A percentile compares a stretch with the other conserved stretches of the same genome.
These are phyloP conservation scores for Ips nitidus DNA, from an alignment of 1,140 invertebrate species.

Conservation along the genomic window DNA sequence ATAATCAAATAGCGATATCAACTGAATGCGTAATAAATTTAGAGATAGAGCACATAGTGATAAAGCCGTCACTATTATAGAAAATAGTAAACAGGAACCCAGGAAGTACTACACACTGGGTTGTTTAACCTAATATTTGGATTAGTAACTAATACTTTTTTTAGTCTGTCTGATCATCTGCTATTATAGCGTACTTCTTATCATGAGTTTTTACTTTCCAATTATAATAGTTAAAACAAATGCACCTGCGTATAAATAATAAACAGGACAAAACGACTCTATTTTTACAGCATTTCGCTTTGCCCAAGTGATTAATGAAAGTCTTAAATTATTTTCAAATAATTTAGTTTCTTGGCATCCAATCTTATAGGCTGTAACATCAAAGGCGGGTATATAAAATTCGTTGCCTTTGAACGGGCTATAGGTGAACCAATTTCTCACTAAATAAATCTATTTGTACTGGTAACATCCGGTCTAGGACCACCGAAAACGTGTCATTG, in stretches of 20 bases:
- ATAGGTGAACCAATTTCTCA: constrained; percentile 18
- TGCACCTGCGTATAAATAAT: background rate
- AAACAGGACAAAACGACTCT: background rate
- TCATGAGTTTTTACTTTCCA: too few species aligned
- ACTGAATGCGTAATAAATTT: too few species aligned
- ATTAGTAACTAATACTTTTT: too few species aligned
- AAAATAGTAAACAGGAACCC: too few species aligned
- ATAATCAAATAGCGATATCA: too few species aligned
- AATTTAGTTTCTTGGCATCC: constrained; percentile 13
- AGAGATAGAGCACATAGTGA: too few species aligned
- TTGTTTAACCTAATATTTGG: too few species aligned
- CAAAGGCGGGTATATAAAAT: constrained; percentile 10
- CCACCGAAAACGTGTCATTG: constrained; percentile 13
- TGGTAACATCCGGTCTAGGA: background rate
- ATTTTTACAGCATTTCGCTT: background rate
- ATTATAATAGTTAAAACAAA: too few species aligned
- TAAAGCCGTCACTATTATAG: too few species aligned
- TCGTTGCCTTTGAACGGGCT: constrained; percentile 6
- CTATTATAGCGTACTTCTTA: too few species aligned
- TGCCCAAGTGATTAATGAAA: background rate
- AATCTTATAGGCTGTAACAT: constrained; percentile 1
- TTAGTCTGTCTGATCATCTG: too few species aligned
- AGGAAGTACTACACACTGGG: too few species aligned
- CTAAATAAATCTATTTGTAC: constrained; percentile 14
- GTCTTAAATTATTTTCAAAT: constrained; percentile 6